Conservation (phyloP, 1,140 invertebrate genomes). For the Drosophila saltans region DNA sequence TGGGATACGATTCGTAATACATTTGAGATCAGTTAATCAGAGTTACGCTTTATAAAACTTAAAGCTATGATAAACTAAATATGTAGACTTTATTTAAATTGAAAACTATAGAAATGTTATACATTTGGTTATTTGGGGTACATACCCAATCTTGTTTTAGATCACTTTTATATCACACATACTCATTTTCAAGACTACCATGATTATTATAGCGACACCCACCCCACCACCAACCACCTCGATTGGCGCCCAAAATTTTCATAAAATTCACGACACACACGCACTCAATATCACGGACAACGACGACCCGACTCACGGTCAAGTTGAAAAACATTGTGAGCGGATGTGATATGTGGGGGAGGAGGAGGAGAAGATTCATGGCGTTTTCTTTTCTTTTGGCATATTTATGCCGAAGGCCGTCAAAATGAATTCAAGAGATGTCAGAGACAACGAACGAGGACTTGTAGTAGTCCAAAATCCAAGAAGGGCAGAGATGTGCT, state of each 20-base stretch:
- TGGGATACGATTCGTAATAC: no score
- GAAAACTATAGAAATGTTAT: no score
- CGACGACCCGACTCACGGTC: conserved; percentile 67
- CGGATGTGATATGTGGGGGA: conserved; percentile 55
- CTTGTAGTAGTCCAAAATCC: conserved; percentile 16
- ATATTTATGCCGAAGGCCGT: conserved; percentile 3
- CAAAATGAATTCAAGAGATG: conserved; percentile 3
- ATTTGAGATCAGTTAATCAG: no score
- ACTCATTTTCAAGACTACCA: conserved; percentile 65
- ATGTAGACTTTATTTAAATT: no score
- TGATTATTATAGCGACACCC: conserved; percentile 79
- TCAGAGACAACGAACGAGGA: conserved; percentile 20
- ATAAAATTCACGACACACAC: conserved; percentile 33
- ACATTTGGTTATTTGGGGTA: neutral
- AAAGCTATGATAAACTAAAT: no score
- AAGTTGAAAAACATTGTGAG: conserved; percentile 80
- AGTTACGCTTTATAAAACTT: no score
- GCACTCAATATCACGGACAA: conserved; percentile 65
- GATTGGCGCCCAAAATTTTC: conserved; percentile 73
- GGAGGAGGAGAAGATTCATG: conserved; percentile 27
- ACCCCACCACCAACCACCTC: conserved; percentile 30
- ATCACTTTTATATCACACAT: conserved; percentile 25
- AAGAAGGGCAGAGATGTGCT: conserved; percentile 28
- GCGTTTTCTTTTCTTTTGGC: neutral
- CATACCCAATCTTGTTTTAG: conserved; percentile 22